phyloP scores from a whole-genome alignment of 2,113 vertebrate genomes.

The Clarias macrocephalus region DNA sequence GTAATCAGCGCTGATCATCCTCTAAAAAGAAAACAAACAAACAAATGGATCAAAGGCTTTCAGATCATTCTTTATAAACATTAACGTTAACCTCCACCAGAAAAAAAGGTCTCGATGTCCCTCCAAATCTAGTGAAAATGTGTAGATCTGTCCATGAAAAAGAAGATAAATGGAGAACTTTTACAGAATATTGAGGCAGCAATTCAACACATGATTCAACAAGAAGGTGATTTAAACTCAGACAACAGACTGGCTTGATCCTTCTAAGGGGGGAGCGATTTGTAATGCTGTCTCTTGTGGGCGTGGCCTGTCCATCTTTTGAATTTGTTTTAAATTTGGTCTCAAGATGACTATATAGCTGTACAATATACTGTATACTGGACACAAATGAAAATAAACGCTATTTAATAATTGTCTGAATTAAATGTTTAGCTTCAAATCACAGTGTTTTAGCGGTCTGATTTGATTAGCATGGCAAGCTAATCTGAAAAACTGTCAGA shows the following conservation, averaged over 20 bases:
- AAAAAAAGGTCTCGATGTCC: too few relatives aligned
- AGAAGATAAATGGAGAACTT: too few relatives aligned
- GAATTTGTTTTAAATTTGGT: background rate
- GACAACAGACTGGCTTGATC: too few relatives aligned
- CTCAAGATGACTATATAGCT: too few relatives aligned
- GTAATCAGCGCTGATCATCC: slow-evolving; percentile 57
- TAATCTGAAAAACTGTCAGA: background rate
- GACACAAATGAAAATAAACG: too few relatives aligned
- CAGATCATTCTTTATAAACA: background rate
- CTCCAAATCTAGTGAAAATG: too few relatives aligned
- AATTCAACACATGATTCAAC: background rate
- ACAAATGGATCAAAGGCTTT: background rate
- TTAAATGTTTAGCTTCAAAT: background rate
- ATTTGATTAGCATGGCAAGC: background rate
- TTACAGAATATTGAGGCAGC: too few relatives aligned
- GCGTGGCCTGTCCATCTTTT: background rate
- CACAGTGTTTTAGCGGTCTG: background rate
- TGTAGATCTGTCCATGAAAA: background rate
- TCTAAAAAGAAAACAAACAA: slow-evolving; percentile 21
- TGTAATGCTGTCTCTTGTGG: background rate
- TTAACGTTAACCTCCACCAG: background rate
- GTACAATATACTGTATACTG: too few relatives aligned
- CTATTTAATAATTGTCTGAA: too few relatives aligned
- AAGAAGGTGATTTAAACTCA: background rate
- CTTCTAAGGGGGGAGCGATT: background rate